phyloP scores from a whole-genome alignment of 2,797 vertebrate genomes.

The Macropus fuliginosus region DNA sequence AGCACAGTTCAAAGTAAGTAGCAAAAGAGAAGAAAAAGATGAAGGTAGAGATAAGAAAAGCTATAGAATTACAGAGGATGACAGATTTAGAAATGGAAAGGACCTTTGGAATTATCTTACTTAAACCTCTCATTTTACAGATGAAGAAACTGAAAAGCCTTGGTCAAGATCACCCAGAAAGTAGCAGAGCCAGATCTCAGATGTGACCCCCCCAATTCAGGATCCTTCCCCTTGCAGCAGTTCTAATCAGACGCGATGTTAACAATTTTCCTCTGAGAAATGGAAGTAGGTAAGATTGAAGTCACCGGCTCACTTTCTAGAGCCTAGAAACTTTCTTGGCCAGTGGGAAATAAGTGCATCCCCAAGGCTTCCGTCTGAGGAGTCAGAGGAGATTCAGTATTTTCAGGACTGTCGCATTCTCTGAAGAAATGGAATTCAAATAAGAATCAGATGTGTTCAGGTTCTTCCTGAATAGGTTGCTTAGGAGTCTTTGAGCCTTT shows the following conservation, averaged over 20 bases:
- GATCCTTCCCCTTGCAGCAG: not conserved
- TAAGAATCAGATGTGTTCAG: not conserved
- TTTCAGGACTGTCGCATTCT: not conserved
- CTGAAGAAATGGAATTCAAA: not conserved
- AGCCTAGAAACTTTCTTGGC: not conserved
- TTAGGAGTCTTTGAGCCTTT: not conserved
- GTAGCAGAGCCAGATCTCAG: not conserved
- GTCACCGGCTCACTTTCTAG: not conserved
- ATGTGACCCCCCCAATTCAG: not conserved
- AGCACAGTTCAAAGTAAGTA: constrained; percentile 54
- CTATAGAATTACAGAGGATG: not conserved
- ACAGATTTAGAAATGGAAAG: not conserved
- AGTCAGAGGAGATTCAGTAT: not conserved
- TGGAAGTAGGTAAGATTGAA: not conserved
- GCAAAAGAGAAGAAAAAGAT: not conserved
- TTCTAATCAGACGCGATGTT: not conserved
- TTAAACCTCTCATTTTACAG: not conserved
- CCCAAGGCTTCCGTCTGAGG: not conserved
- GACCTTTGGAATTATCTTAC: not conserved
- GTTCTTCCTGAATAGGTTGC: not conserved
- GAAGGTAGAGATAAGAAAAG: not conserved
- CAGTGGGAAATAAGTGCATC: not conserved
- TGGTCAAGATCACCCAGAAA: not conserved
- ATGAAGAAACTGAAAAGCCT: not conserved
- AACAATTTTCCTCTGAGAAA: not conserved